Evolutionary conservation across 2,113 vertebrate species (phyloP).

Genomic region (Acinonyx jubatus): DNA sequence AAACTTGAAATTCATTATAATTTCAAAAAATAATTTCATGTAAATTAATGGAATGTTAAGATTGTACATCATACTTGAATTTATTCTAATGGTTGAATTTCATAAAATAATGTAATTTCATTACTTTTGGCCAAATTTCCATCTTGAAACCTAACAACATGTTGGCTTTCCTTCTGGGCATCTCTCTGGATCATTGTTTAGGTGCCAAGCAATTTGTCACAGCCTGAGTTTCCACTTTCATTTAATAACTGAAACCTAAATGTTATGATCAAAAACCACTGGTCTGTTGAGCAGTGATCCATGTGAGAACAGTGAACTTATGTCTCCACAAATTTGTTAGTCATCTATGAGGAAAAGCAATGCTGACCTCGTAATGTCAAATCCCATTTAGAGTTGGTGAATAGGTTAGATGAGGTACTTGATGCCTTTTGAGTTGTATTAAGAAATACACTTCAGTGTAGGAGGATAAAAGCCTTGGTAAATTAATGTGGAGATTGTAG

Average conservation of each 20-base stretch:
- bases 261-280: constrained; percentile 78
- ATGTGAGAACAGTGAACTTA: constrained; percentile 82
- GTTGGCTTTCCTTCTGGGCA: constrained; percentile 47
- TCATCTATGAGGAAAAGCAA: constrained; percentile 83
- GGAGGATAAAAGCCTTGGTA: constrained; percentile 79
- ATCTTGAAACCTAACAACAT: constrained; percentile 68
- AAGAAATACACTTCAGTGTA: constrained; percentile 76
- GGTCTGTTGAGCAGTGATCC: constrained; percentile 83
- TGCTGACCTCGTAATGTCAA: constrained; percentile 85
- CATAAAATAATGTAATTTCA: constrained; percentile 57
- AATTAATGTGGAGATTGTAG: constrained; percentile 79
- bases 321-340: constrained; percentile 85
- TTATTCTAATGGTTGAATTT: constrained; percentile 11
- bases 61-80: background rate
- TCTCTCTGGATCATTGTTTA: constrained; percentile 77
- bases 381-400: constrained; percentile 82
- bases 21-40: background rate
- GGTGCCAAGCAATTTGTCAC: constrained; percentile 81
- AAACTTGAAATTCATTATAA: background rate
- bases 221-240: constrained; percentile 75
- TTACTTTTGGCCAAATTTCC: constrained; percentile 60
- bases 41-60: background rate
- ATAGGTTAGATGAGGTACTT: constrained; percentile 78
- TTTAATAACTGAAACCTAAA: constrained; percentile 84
- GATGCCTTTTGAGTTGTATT: constrained; percentile 81